phyloP scores from a whole-genome alignment of 2,797 vertebrate species.

The Ptychobarbus kaznakovi region DNA sequence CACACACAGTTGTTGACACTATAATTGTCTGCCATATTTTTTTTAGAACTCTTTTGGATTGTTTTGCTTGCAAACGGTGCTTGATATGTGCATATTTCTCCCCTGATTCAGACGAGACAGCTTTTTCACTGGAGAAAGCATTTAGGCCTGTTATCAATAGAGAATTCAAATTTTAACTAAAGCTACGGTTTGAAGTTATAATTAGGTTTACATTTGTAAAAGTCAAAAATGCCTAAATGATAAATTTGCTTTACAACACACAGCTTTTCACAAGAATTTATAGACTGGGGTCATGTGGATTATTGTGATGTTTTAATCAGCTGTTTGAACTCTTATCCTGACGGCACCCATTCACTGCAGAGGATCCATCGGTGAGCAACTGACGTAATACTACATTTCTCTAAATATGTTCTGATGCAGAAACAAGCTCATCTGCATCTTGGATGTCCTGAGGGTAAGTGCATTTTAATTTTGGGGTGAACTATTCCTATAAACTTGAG shows the following conservation, averaged over 20 bases:
- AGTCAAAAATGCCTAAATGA: background rate
- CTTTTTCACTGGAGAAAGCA: background rate
- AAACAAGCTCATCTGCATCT: background rate
- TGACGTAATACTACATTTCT: background rate
- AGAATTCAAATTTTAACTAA: background rate
- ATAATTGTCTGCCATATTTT: background rate
- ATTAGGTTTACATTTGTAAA: background rate
- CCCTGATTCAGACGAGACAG: background rate
- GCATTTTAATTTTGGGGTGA: background rate
- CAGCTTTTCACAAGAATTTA: background rate
- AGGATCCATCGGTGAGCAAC: background rate
- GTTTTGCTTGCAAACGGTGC: background rate
- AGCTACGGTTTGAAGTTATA: background rate
- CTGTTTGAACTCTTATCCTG: background rate
- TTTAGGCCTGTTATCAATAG: background rate
- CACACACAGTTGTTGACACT: slow-evolving; percentile 23
- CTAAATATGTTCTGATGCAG: background rate
- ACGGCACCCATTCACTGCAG: background rate
- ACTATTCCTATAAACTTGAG: background rate
- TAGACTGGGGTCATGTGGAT: background rate
- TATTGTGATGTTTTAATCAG: background rate
- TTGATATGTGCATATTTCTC: background rate
- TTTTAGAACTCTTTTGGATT: background rate
- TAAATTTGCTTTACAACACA: background rate
- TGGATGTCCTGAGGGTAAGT: background rate